Evolutionary conservation across 2,797 vertebrate genomes (phyloP).

Genomic region (Bovichtus diacanthus): DNA sequence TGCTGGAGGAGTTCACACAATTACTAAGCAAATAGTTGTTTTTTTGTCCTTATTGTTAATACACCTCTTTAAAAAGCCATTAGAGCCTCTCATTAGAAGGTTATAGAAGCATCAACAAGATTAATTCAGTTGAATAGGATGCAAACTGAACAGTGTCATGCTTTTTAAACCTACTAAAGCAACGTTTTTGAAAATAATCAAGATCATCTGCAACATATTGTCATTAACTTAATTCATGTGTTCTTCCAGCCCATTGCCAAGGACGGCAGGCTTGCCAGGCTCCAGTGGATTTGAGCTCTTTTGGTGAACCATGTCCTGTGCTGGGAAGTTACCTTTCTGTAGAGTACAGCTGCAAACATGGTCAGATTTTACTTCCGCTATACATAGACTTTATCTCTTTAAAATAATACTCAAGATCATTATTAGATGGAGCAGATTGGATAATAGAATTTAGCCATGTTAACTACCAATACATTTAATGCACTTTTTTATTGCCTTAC

Average conservation of each 20-base stretch:
- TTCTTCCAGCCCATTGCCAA: constrained; percentile 87
- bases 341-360: constrained; percentile 91
- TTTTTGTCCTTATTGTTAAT: constrained; percentile 7
- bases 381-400: not conserved
- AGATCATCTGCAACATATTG: not conserved
- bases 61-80: not conserved
- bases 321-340: constrained; percentile 92
- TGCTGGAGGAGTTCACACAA: not conserved
- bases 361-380: constrained; percentile 78
- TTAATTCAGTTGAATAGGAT: constrained; percentile 8
- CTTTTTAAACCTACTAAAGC: not conserved
- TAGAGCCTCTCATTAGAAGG: not conserved
- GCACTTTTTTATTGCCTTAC: not conserved
- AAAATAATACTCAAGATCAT: not conserved
- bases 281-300: constrained; percentile 83
- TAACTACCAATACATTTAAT: not conserved
- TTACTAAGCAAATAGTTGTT: constrained; percentile 23
- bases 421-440: not conserved
- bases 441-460: not conserved
- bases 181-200: not conserved
- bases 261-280: constrained; percentile 93
- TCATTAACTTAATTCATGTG: constrained; percentile 5
- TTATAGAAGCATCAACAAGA: not conserved
- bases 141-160: not conserved
- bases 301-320: constrained; percentile 89